Evolutionary conservation across 2,113 vertebrate genomes (phyloP).

Genomic region (Alethe diademata): DNA sequence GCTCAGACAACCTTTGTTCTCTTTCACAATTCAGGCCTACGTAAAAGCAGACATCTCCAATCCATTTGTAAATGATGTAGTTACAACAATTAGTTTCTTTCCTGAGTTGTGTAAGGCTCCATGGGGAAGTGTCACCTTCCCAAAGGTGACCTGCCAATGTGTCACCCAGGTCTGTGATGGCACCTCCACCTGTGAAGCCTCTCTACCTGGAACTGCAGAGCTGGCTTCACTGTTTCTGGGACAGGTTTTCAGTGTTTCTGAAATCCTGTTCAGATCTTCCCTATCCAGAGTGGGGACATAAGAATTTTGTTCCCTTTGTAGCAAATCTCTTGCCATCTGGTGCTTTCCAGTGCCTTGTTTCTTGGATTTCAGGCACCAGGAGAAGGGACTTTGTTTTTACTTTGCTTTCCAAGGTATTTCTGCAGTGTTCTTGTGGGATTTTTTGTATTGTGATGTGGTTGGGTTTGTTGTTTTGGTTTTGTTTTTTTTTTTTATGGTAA

Average conservation of each 20-base stretch:
- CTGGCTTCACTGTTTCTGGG: background rate
- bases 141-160: background rate
- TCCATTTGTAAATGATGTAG: background rate
- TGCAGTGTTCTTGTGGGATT: background rate
- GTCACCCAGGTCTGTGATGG: background rate
- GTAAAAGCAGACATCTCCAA: background rate
- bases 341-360: background rate
- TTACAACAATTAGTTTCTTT: background rate
- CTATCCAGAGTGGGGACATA: background rate
- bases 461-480: no score
- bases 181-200: background rate
- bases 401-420: background rate
- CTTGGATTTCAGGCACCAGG: background rate
- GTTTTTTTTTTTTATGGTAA: background rate
- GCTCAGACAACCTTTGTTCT: background rate
- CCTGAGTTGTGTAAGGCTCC: background rate
- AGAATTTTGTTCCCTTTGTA: background rate
- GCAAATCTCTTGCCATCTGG: background rate
- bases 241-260: background rate
- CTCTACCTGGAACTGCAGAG: background rate
- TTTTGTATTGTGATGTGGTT: background rate
- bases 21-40: background rate
- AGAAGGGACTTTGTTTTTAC: fast-evolving
- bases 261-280: background rate
- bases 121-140: no score